Evolutionary conservation across 2,888 invertebrate species (phyloP), one percentile per base, ranked within the genome.

Genomic region (Epinotia demarniana): DNA sequence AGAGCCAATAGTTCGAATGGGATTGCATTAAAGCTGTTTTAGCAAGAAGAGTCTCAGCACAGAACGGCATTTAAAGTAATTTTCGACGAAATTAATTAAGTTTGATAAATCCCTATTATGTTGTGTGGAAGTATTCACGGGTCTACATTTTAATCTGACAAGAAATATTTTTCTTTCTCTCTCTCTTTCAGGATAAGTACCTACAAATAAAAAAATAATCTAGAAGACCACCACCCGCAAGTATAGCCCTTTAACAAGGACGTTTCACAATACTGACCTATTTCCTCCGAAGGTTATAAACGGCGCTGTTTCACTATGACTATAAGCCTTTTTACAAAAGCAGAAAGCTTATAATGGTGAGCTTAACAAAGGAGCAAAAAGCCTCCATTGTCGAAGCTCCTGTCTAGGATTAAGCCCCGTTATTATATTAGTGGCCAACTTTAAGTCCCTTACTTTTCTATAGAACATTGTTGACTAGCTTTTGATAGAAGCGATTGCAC

Each of bases 281-380:
- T 23, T 58, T 43, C 5, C 6, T 43, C 9, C 18, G 19, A 67
- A 57, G 1, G 39, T 13, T 39, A 13, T 19, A 39, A 67, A 55
- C 33, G 55, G 13, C 19, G 6, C 8, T 8, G 12, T 57, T 16
- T 19, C 5, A 1, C 19, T 18, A 57, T 39, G 11, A 8, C 4
- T 0, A 19, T 57, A 57, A 19, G 57, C 33, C 27, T 39, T 57
- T 67, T 67, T 39, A 19, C 0, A 9, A 2, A 39, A 39, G 19
- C 19, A 19, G 18, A 57, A 39, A 4, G 57, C 55, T 63, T 49
- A 74, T 74, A 74, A 74, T 69, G 69, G 69, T 49, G 33, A 58
- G 74, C 74, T 74, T 69, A 61, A 74, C 74, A 74, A 74, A 58
- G 63, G 74, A 69, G 57, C 74, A 74, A 74, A 74, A 74, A 74